These are phyloP conservation scores for Rattus rattus DNA, from an alignment of 2,113 vertebrate genomes.

Conservation along the genomic window DNA sequence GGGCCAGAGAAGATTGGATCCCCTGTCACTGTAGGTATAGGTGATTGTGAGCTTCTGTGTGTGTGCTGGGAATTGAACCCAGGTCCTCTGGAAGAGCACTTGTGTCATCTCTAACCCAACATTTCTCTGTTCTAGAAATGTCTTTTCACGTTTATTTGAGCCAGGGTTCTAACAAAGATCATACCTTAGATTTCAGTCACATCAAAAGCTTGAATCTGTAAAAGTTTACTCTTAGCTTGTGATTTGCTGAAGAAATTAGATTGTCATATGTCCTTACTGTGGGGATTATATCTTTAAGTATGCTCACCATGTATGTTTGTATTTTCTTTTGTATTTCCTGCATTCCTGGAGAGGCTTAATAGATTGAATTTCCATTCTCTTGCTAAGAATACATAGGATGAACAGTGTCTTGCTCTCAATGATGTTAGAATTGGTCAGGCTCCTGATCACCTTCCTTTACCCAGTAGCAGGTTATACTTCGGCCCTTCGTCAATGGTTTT, in stretches of 20 bases:
- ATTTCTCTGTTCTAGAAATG: not conserved
- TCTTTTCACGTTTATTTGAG: slow-evolving; percentile 14
- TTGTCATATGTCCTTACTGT: slow-evolving; percentile 9
- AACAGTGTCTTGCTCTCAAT: not conserved
- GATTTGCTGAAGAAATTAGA: not conserved
- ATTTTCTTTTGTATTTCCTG: slow-evolving; percentile 4
- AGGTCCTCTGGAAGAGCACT: not conserved
- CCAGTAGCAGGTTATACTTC: not conserved
- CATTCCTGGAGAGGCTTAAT: not conserved
- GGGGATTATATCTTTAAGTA: not conserved
- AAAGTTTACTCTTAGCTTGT: not conserved
- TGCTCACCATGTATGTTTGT: not conserved
- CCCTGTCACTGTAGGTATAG: not conserved
- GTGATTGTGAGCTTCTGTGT: not conserved
- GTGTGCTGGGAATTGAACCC: not conserved
- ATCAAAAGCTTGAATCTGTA: not conserved
- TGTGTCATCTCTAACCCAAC: not conserved
- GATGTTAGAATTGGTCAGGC: not conserved
- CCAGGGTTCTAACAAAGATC: not conserved
- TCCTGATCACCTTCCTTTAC: not conserved
- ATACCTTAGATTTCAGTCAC: not conserved
- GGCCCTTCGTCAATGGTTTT: not conserved
- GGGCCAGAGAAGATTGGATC: not conserved
- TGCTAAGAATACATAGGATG: not conserved
- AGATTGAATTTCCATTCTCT: slow-evolving; percentile 13